These are phyloP conservation scores for Lagorchestes hirsutus DNA, from an alignment of 2,797 vertebrate species.

Conservation along the genomic window DNA sequence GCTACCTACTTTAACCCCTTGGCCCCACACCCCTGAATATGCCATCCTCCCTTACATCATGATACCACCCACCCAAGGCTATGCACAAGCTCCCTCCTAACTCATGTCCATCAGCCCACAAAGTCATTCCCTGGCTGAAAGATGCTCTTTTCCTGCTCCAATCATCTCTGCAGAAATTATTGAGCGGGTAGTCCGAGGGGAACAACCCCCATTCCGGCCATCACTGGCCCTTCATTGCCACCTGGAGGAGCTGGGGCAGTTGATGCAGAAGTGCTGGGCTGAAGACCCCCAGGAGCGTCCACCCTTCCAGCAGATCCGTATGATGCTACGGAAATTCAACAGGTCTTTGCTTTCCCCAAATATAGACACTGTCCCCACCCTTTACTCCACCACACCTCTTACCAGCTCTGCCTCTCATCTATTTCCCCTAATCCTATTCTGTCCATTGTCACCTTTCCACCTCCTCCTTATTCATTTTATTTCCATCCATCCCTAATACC, in stretches of 20 bases:
- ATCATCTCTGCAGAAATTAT: slow-evolving; percentile 89
- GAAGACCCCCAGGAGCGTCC: slow-evolving; percentile 94
- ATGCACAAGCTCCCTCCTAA: background rate
- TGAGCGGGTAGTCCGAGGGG: slow-evolving; percentile 91
- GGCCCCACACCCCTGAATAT: background rate
- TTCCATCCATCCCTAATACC: background rate
- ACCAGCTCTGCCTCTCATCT: background rate
- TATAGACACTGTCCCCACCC: background rate
- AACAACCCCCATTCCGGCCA: slow-evolving; percentile 93
- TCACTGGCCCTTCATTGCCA: slow-evolving; percentile 88
- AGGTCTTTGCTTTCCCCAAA: slow-evolving; percentile 83
- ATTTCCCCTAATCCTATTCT: background rate
- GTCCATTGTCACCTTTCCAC: background rate
- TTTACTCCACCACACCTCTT: background rate
- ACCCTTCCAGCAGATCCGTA: slow-evolving; percentile 93
- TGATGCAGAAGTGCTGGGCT: slow-evolving; percentile 97
- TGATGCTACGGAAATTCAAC: slow-evolving; percentile 93
- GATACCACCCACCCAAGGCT: background rate
- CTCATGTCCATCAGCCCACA: background rate
- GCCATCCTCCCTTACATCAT: background rate
- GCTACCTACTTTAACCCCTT: background rate
- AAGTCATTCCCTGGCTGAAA: background rate
- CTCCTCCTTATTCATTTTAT: background rate
- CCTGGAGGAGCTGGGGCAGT: slow-evolving; percentile 92
- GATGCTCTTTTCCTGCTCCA: background rate